Evolutionary conservation across 2,797 vertebrate species (phyloP).

Genomic region (Melanitta fusca): DNA sequence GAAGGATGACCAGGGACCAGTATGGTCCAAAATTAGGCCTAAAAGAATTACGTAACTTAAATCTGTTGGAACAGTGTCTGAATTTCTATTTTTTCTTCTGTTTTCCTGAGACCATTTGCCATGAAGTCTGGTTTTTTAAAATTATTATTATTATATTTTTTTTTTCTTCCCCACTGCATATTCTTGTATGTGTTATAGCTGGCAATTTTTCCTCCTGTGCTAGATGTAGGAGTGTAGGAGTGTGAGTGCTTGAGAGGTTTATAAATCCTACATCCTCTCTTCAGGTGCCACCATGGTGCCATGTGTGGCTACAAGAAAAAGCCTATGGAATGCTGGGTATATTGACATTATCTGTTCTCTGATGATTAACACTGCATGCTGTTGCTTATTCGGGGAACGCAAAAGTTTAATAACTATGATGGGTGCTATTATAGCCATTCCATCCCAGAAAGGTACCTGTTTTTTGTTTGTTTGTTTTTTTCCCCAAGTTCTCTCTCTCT

Average conservation of each 20-base stretch:
- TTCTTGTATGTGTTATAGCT: neutral
- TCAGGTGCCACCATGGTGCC: neutral
- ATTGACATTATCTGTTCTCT: neutral
- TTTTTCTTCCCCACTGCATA: fast-evolving
- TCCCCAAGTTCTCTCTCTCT: neutral
- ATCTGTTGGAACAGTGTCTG: neutral
- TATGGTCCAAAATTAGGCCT: neutral
- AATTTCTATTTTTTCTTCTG: neutral
- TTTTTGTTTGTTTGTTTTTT: neutral
- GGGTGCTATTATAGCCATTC: neutral
- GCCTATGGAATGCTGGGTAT: neutral
- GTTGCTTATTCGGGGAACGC: neutral
- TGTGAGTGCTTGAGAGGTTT: neutral
- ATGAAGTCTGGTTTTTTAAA: neutral
- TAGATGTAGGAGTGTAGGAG: neutral
- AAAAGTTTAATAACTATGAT: neutral
- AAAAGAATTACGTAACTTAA: neutral
- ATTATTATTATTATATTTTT: too few relatives aligned
- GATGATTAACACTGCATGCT: neutral
- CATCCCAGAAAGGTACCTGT: neutral
- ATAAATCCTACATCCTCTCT: neutral
- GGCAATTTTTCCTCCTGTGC: neutral
- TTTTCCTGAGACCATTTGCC: neutral
- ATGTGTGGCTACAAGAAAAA: neutral
- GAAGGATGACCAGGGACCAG: neutral